These are phyloP conservation scores for Bombus confusus DNA, from an alignment of 1,140 invertebrate species.

Conservation along the genomic window DNA sequence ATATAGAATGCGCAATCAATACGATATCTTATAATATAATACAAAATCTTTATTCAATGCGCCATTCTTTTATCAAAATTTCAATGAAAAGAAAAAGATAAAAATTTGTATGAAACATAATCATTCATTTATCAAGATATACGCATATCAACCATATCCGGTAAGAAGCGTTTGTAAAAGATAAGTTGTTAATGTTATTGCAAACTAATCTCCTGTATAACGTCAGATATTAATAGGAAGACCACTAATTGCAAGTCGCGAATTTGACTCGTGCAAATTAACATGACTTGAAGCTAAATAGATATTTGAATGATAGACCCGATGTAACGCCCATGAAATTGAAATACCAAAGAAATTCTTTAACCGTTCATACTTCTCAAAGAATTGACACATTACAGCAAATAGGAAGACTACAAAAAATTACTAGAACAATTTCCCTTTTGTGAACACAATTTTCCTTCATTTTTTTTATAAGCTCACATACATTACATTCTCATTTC, in stretches of 20 bases:
- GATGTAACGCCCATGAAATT: background rate
- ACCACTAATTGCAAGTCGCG: background rate
- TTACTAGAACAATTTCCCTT: conserved; percentile 43
- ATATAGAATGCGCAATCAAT: background rate
- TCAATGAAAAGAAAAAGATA: background rate
- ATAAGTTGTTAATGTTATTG: background rate
- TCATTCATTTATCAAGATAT: background rate
- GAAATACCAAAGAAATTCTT: background rate
- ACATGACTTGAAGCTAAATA: background rate
- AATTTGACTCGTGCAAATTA: background rate
- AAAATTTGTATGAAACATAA: background rate
- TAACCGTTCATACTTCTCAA: background rate
- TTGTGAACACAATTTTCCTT: conserved; percentile 33
- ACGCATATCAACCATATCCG: background rate
- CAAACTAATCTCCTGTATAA: background rate
- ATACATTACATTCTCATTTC: conserved; percentile 21
- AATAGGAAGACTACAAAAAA: conserved; percentile 48
- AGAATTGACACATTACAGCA: conserved; percentile 10
- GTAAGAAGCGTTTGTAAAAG: background rate
- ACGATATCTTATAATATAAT: background rate
- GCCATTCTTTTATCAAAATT: background rate
- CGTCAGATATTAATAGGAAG: conserved; percentile 11
- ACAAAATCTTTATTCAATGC: background rate
- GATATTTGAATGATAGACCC: background rate
- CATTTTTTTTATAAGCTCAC: conserved; percentile 36